Evolutionary conservation across 2,797 vertebrate genomes (phyloP).

Genomic region (Alfaro cultratus): DNA sequence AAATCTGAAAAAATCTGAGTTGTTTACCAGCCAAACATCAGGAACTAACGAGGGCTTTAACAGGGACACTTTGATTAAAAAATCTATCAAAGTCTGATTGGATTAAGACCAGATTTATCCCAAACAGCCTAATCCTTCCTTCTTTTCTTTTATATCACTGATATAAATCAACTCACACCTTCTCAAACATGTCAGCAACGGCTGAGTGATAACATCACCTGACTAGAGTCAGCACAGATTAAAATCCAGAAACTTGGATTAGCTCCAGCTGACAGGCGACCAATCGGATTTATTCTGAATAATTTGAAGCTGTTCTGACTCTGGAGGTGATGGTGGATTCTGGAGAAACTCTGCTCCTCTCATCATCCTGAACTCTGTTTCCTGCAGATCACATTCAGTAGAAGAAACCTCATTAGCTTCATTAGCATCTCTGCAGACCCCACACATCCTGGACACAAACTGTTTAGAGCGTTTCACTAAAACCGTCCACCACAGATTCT

Average conservation of each 20-base stretch:
- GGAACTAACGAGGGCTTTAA: background rate
- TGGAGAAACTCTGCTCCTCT: too few species aligned
- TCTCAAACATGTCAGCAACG: background rate
- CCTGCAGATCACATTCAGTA: too few species aligned
- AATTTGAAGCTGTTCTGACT: too few species aligned
- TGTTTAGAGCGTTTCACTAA: background rate
- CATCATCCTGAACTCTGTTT: too few species aligned
- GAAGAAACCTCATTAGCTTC: background rate
- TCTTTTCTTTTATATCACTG: background rate
- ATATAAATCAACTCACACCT: background rate
- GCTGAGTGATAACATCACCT: background rate
- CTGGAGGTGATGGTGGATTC: too few species aligned
- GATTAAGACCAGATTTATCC: background rate
- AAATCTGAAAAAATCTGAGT: background rate
- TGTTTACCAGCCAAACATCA: conserved; percentile 1
- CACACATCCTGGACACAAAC: background rate
- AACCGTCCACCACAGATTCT: background rate
- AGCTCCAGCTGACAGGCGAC: background rate
- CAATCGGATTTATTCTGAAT: background rate
- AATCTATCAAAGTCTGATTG: background rate
- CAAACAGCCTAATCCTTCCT: background rate
- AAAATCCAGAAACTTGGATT: background rate
- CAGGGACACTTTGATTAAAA: background rate
- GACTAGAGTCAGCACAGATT: background rate
- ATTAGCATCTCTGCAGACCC: background rate